Conservation (phyloP, 2,888 invertebrate species). For the Hecatera dysodea region DNA sequence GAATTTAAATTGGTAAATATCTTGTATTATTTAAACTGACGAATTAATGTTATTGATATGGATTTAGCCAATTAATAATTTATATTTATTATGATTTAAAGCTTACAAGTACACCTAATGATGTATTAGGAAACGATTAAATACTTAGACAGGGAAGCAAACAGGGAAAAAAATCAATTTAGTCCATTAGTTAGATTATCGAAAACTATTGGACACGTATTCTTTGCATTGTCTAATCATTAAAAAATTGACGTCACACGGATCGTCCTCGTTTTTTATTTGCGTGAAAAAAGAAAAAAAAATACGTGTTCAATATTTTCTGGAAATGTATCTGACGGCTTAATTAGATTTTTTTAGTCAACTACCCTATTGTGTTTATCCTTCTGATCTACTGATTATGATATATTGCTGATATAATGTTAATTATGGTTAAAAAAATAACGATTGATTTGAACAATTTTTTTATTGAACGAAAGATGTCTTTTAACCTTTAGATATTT, state of each 20-base stretch:
- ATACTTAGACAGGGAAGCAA: not conserved
- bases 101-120: not conserved
- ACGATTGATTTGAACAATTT: not conserved
- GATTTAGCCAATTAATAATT: slow-evolving; percentile 10
- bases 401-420: not conserved
- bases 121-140: not conserved
- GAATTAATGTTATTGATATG: slow-evolving; percentile 35
- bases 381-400: not conserved
- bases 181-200: too few relatives aligned
- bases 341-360: too few relatives aligned
- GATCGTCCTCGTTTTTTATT: too few relatives aligned
- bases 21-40: slow-evolving; percentile 23
- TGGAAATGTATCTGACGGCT: too few relatives aligned
- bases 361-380: too few relatives aligned
- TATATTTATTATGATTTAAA: slow-evolving; percentile 28
- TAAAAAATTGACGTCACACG: too few relatives aligned
- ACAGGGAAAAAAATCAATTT: too few relatives aligned
- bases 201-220: too few relatives aligned
- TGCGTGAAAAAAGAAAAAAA: too few relatives aligned
- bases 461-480: not conserved
- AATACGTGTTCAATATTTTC: too few relatives aligned
- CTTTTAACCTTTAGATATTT: not conserved
- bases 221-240: too few relatives aligned
- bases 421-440: not conserved
- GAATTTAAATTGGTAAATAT: slow-evolving; percentile 34